Percentiles rank a stretch among this genome's conserved stretches.
phyloP scores from a whole-genome alignment of 2,888 invertebrate species.

The Drosophila nr. fundita region DNA sequence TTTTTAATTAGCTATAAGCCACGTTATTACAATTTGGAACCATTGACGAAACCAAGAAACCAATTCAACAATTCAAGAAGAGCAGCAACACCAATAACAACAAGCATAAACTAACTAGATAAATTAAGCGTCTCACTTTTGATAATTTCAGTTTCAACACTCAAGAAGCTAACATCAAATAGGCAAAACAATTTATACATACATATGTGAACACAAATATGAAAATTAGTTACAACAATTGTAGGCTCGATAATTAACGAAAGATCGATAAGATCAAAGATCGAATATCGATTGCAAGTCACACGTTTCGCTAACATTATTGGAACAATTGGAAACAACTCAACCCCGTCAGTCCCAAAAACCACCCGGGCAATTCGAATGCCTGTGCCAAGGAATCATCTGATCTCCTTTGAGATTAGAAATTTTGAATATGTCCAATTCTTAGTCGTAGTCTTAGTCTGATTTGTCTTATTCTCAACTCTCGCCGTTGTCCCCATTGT shows the following conservation, averaged over 20 bases:
- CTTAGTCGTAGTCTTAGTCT: conserved; percentile 13
- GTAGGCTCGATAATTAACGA: conserved; percentile 42
- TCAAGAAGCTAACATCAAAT: conserved; percentile 29
- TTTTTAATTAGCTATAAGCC: conserved; percentile 73
- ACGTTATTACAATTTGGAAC: conserved; percentile 55
- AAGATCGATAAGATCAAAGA: conserved; percentile 36
- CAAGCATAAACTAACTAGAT: conserved; percentile 7
- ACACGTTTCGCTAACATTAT: conserved; percentile 38
- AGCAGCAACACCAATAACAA: conserved; percentile 20
- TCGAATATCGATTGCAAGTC: conserved; percentile 51
- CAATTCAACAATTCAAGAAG: conserved; percentile 8
- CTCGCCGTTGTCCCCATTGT: conserved; percentile 4
- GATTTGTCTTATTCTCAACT: conserved; percentile 11
- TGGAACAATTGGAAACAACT: conserved; percentile 25
- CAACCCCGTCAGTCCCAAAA: not conserved
- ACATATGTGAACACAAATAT: conserved; percentile 6
- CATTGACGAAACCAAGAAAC: conserved; percentile 32
- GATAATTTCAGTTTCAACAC: conserved; percentile 40
- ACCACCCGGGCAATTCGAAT: not conserved
- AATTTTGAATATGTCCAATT: conserved; percentile 11
- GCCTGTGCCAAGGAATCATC: conserved; percentile 14
- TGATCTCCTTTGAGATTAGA: conserved; percentile 8
- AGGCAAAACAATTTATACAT: conserved; percentile 9
- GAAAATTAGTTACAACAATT: conserved; percentile 46
- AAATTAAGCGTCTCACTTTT: conserved; percentile 29